Evolutionary conservation across 2,113 vertebrate species (phyloP).

Genomic region (Pteruthius melanotis): DNA sequence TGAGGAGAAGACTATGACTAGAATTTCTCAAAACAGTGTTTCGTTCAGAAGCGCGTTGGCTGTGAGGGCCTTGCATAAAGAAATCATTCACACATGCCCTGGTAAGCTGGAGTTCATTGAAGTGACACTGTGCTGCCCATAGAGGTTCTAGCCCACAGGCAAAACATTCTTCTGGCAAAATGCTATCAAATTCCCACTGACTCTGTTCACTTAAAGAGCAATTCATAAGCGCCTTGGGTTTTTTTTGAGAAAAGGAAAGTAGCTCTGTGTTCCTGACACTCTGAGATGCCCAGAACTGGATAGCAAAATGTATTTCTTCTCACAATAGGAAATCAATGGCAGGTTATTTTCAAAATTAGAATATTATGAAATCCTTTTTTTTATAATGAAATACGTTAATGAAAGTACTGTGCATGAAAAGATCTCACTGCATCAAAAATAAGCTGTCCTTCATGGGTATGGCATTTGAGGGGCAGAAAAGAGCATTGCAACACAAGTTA

Average conservation of each 20-base stretch:
- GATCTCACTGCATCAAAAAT: neutral
- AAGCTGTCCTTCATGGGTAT: neutral
- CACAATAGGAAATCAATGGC: neutral
- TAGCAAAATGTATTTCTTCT: neutral
- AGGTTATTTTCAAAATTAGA: neutral
- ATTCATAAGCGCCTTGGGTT: slow-evolving; percentile 3
- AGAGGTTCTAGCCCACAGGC: slow-evolving; percentile 12
- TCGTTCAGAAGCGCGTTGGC: neutral
- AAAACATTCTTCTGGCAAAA: slow-evolving; percentile 43
- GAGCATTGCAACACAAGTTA: neutral
- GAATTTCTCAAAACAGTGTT: slow-evolving; percentile 16
- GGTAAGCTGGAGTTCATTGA: slow-evolving; percentile 36
- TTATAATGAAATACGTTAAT: neutral
- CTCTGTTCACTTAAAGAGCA: slow-evolving; percentile 3
- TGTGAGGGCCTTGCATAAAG: slow-evolving; percentile 39
- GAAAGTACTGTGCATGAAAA: neutral
- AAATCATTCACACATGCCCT: slow-evolving; percentile 49
- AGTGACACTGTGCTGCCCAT: slow-evolving; percentile 41
- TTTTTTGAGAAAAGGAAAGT: neutral
- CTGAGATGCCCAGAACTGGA: neutral
- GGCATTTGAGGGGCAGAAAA: neutral
- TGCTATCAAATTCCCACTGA: slow-evolving; percentile 13
- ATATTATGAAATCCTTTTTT: neutral
- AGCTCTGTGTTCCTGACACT: neutral
- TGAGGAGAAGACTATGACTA: neutral